Conservation (phyloP, 2,888 invertebrate species). For the Cybosia mesomella region DNA sequence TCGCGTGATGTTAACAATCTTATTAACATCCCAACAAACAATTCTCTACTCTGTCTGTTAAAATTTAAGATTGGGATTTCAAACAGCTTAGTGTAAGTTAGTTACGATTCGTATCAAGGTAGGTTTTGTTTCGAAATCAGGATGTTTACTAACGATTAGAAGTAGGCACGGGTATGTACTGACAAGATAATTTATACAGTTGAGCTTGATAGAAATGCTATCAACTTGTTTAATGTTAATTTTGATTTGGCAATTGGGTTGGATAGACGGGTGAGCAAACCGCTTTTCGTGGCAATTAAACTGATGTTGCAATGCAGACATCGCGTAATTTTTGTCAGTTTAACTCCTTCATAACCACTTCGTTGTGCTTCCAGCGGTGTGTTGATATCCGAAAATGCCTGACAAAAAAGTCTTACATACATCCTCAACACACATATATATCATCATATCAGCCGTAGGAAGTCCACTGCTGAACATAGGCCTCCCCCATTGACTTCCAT, state of each 20-base stretch:
- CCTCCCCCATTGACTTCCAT: too few species aligned
- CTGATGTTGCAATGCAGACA: neutral
- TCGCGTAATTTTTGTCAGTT: neutral
- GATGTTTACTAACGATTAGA: constrained; percentile 64
- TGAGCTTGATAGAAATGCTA: constrained; percentile 32
- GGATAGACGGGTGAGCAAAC: neutral
- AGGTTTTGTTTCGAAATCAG: constrained; percentile 61
- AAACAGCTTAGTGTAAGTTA: constrained; percentile 23
- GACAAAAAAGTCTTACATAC: too few species aligned
- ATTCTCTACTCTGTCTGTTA: constrained; percentile 46
- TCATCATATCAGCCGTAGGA: too few species aligned
- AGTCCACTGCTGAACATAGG: too few species aligned
- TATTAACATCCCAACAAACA: constrained; percentile 45
- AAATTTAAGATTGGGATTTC: constrained; percentile 38
- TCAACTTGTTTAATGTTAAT: constrained; percentile 28
- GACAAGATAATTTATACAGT: constrained; percentile 53
- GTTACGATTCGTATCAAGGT: constrained; percentile 44
- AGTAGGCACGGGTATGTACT: constrained; percentile 53
- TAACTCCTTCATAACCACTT: neutral
- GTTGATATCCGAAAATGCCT: neutral
- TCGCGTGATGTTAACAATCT: constrained; percentile 67
- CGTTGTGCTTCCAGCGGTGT: neutral
- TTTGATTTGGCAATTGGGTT: constrained; percentile 6
- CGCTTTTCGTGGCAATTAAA: neutral
- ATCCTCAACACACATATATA: too few species aligned